Percentiles rank a stretch among this genome's conserved stretches.
phyloP scores from a whole-genome alignment of 2,113 vertebrate genomes.

The Trogon surrucura region DNA sequence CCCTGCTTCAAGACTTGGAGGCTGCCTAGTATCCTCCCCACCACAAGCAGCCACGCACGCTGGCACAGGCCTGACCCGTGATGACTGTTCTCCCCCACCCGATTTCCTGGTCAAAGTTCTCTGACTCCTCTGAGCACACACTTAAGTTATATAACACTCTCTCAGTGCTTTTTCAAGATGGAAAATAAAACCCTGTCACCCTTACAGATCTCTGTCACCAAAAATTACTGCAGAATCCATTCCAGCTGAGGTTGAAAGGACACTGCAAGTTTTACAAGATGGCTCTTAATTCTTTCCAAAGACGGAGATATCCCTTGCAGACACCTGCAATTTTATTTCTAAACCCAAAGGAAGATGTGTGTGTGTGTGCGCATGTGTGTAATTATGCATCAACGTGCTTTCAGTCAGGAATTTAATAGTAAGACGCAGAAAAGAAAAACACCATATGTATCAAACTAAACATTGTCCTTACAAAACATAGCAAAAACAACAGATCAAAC shows the following conservation, averaged over 20 bases:
- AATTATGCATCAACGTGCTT: neutral
- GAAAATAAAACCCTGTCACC: neutral
- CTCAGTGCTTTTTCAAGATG: neutral
- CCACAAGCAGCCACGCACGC: neutral
- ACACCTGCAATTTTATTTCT: neutral
- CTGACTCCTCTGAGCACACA: neutral
- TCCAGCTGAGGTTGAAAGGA: neutral
- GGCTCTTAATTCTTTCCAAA: neutral
- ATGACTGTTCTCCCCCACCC: neutral
- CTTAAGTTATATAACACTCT: slow-evolving; percentile 6
- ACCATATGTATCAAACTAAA: neutral
- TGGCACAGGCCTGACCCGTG: rapidly evolving
- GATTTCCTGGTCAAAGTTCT: slow-evolving; percentile 10
- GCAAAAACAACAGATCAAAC: neutral
- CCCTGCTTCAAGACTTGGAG: neutral
- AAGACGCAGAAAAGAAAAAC: neutral
- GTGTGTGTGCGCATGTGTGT: neutral
- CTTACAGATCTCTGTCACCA: neutral
- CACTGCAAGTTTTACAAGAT: neutral
- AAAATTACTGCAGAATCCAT: neutral
- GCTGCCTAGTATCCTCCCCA: neutral
- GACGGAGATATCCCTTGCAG: neutral
- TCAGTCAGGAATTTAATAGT: neutral
- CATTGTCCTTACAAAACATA: neutral
- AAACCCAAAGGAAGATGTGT: neutral